Evolutionary conservation across 2,113 vertebrate species (phyloP).

Genomic region (Rhizomys pruinosus): DNA sequence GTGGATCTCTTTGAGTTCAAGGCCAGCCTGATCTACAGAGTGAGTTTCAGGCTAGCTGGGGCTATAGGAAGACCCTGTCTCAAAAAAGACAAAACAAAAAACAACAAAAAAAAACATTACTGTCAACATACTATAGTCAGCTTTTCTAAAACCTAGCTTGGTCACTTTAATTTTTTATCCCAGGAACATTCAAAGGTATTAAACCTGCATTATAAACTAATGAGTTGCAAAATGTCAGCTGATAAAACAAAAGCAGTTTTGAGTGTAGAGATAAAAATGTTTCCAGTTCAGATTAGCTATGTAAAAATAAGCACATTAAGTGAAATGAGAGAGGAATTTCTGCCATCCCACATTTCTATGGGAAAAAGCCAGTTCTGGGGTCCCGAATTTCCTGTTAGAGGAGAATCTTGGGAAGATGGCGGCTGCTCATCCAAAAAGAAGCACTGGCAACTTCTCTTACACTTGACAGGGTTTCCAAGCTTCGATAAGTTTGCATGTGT

Average conservation of each 20-base stretch:
- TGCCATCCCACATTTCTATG: slow-evolving; percentile 1
- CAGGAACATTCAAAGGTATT: slow-evolving; percentile 80
- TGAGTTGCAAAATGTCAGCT: slow-evolving; percentile 84
- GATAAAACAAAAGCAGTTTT: slow-evolving; percentile 84
- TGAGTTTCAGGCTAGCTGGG: too few relatives aligned
- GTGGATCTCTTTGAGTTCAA: too few relatives aligned
- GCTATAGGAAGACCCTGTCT: too few relatives aligned
- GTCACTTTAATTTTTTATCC: slow-evolving; percentile 81
- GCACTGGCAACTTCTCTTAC: not conserved
- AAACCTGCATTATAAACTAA: slow-evolving; percentile 82
- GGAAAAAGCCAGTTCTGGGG: not conserved
- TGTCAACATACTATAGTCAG: slow-evolving; percentile 54
- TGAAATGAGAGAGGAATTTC: slow-evolving; percentile 72
- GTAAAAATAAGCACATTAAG: slow-evolving; percentile 79
- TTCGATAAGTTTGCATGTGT: too few relatives aligned
- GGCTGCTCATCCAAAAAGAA: not conserved
- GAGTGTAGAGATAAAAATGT: slow-evolving; percentile 80
- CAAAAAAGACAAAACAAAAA: too few relatives aligned
- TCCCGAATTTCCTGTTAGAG: not conserved
- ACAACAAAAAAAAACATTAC: too few relatives aligned
- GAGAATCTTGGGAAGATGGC: slow-evolving; percentile 9
- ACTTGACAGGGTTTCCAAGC: not conserved
- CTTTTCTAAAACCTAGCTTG: slow-evolving; percentile 75
- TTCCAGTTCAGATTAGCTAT: slow-evolving; percentile 83
- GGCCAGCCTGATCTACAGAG: too few relatives aligned